Percentiles rank a stretch among this genome's conserved stretches.
These are phyloP conservation scores for Drosophila parthenogenetica DNA, from an alignment of 2,888 invertebrate species.

Conservation along the genomic window DNA sequence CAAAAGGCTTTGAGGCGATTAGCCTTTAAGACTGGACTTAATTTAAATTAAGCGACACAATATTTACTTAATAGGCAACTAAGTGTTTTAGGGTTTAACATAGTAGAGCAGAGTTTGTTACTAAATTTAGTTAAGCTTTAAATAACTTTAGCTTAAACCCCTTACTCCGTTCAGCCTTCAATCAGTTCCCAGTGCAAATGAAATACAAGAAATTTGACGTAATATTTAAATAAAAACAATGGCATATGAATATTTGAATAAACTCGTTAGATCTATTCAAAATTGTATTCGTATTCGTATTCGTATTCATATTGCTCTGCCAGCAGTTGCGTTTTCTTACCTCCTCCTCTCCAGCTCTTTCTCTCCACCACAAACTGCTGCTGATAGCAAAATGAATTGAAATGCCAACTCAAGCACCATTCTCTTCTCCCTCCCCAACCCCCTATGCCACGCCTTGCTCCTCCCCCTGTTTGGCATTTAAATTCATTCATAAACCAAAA, in stretches of 20 bases:
- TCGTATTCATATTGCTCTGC: constrained; percentile 30
- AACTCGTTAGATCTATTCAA: constrained; percentile 40
- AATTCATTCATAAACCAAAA: constrained; percentile 76
- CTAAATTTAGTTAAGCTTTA: background rate
- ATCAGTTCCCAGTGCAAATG: too few species aligned
- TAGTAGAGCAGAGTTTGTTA: background rate
- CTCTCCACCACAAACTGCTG: constrained; percentile 48
- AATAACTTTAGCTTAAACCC: too few species aligned
- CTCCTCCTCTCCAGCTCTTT: background rate
- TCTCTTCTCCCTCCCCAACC: background rate
- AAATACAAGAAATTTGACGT: background rate
- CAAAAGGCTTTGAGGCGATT: background rate
- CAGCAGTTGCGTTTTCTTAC: constrained; percentile 2
- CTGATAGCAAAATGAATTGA: constrained; percentile 65
- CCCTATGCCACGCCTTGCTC: background rate
- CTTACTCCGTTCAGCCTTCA: background rate
- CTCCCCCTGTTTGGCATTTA: constrained; percentile 44
- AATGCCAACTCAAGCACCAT: constrained; percentile 49
- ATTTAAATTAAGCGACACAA: too few species aligned
- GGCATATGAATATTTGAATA: constrained; percentile 20
- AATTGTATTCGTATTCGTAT: constrained; percentile 36
- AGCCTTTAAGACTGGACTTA: background rate
- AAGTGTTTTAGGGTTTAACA: too few species aligned
- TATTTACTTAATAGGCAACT: too few species aligned
- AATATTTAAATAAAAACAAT: constrained; percentile 1